Evolutionary conservation across 2,888 invertebrate genomes (phyloP), one percentile per base, ranked within the genome.

Genomic region (Microctonus brassicae): DNA sequence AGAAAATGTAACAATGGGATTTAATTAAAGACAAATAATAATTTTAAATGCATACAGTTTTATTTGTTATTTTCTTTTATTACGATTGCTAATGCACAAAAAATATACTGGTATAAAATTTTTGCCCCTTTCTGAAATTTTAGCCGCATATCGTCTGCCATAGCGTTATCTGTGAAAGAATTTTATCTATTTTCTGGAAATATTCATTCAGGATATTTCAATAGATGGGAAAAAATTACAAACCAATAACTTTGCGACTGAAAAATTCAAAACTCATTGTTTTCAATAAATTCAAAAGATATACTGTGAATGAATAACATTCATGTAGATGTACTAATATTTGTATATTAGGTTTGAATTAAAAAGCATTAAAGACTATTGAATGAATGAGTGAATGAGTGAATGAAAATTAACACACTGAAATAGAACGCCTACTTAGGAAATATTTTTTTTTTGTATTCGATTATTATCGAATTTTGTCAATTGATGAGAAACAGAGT

Each of bases 401-500:
- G 33, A 68, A 61, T 61, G 60, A 34, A 61, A 68, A 53, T 20
- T 36, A 42, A 70, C 61, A 66, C 65, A 52, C 20, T 47, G 47
- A 58, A 58, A 52, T 39, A 17, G 36, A 33, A 60, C 47, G 29
- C 42, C 70, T 66, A 60, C 42, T 61, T 33, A 29, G 60, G 60
- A 11, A 58, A 24, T 11, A 33, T 24, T 52, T 60, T 33, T 33
- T 58, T 47, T 29, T 65, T 47, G 17, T 64, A 10, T 68, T 64
- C 20, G 24, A 34, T 34, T 53, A 63, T 52, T 24, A 65, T 52
- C 60, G 70, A 61, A 57, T 63, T 9, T 66, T 66, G 65, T 66
- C 70, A 66, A 66, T 70, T 66, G 65, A 61, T 36, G 58, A 65
- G 53, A 66, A 70, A 53, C 52, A 70, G 65, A 70, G 61, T 52